Evolutionary conservation across 2,888 invertebrate genomes (phyloP), one percentile per base, ranked within the genome.

Genomic region (Axea sp.): DNA sequence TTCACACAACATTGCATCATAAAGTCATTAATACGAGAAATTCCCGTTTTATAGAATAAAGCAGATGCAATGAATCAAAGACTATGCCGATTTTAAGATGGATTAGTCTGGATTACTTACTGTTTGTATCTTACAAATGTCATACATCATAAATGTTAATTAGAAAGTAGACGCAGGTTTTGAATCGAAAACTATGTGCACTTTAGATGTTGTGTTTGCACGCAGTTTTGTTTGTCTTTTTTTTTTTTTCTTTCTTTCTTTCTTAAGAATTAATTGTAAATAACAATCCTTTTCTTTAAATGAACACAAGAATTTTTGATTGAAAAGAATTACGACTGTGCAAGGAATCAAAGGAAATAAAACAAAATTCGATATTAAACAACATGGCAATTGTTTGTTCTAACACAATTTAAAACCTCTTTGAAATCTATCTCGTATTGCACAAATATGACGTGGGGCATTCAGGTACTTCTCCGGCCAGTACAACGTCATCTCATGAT

Each of bases 401-500:
- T 82, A 81, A 83, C 81, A 80, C 80, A 79, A 26, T 31, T 35
- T 57, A 77, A 76, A 59, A 60, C n/a, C 2, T 45, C 43, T 67
- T 33, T 65, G 55, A 75, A 77, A 45, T 76, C 59, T 75, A 57
- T 77, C 67, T 77, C 74, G 74, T 82, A 82, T 80, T 82, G 77
- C 77, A 81, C 80, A 79, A 76, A 75, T 43, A 24, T 60, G 43
- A 19, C 37, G n/a, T 62, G 8, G 30, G 19, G 9, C 26, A 43
- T 67, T 47, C 77, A 84, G 85, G 84, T 81, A 81, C 87, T 62
- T 86, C 87, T 65, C 84, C 85, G 68, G 80, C 81, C 77, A 84
- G 83, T 75, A 81, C 84, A 72, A 84, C 84, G 77, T 83, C 83
- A 55, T 83, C 83, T 17, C 81, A 81, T 76, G 81, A 82, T 64